Base-by-base conservation (phyloP, 2,888 invertebrate genomes). In the Philereme transversata region DNA sequence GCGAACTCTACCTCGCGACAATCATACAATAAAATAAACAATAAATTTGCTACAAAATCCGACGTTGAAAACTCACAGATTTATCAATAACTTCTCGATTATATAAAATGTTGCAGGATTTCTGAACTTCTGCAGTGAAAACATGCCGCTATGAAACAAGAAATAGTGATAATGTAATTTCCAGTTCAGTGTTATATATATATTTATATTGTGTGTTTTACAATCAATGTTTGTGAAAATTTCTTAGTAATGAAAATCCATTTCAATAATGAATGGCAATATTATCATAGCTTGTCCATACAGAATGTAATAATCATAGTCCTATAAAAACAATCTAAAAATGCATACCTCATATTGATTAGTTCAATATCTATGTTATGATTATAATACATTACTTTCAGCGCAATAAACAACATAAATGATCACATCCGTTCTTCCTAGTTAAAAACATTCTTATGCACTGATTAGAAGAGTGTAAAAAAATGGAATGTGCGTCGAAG, bases 1-100 rank as follows among this genome's bases (percentile, higher is more conserved):
- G 87, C 86, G 82, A 84, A 85, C 78, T 86, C 80, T 86, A 84
- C 82, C 83, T 83, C 76, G 78, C 78, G 71, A 78, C 80, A 78
- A 77, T 71, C 76, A 72, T 75, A 74, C 71, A 75, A 75, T 75
- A 73, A 76, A 77, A 71, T 74, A 72, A 72, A 75, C 74, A 72
- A 69, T 59, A 67, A 51, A 8, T 49, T 22, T 51, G 34, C 45
- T 33, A 54, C 43, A 22, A 58, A 45, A 49, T 22, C 51, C 43
- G 5, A 46, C n/a, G 35, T 36, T 53, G 9, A 10, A 46, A 52
- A 10, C 2, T 4, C 35, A 47, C n/a, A 11, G 35, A 47, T 35
- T 47, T 49, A 49, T 22, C 22, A 9, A 47, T 54, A 38, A n/a
- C 47, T 10, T 41, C n/a, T n/a, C 33, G 22, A 33, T 47, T 47